Evolutionary conservation across 2,797 vertebrate genomes (phyloP), one percentile per base, ranked within the genome.

Genomic region (Arrhamphus sclerolepis): DNA sequence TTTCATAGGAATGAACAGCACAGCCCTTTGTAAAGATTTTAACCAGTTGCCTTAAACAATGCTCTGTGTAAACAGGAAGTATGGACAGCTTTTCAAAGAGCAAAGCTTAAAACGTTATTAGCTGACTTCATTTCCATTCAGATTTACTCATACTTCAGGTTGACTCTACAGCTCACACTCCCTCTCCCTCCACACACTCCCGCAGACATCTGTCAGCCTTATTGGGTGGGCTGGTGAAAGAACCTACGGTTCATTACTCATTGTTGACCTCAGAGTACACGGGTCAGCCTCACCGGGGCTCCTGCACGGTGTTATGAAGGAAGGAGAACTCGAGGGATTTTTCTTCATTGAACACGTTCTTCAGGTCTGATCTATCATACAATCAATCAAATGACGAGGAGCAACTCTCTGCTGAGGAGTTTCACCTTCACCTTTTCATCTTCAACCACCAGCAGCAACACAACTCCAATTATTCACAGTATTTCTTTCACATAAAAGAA

Each of bases 61-160:
- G 54, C 29, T 54, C 51, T 40, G 46, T 44, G 66, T 65, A 66
- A 22, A 60, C 38, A 20, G n/a, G 51, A 24, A 49, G 31, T 20
- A 47, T 34, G 41, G 13, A 44, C 13, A 7, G 40, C 50, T 69
- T 70, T 76, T 70, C 66, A 48, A 44, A 47, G 66, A 56, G 42
- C 74, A 85, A 83, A 87, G 88, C 82, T 87, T 86, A 87, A 85
- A 68, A 80, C 78, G 72, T 65, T 65, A 71, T 70, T 43, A 61
- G 62, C 78, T 72, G 49, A 82, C 68, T 75, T 74, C 54, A 83
- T 61, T 61, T 82, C 66, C 52, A 74, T 84, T 84, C 73, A 82
- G 57, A 82, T 58, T 68, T 19, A 57, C 43, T 59, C 38, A 42
- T 41, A 63, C 44, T 62, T 70, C 66, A 59, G 55, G 46, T 51